phyloP scores from a whole-genome alignment of 2,113 vertebrate species.

The Chlamydotis undulata region DNA sequence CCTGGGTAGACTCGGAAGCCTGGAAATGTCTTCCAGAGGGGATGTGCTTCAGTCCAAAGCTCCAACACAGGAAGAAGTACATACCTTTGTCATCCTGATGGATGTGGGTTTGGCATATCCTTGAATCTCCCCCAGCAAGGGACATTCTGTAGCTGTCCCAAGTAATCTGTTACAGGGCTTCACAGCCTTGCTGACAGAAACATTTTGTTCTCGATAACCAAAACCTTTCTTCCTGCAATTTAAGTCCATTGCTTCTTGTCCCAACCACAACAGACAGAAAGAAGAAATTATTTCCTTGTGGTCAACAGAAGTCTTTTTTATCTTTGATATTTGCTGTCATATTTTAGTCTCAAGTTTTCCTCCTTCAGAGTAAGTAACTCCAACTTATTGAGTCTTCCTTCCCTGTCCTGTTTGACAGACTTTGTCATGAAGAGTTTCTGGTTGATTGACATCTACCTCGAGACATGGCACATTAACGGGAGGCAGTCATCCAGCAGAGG shows the following conservation, averaged over 20 bases:
- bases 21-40: not conserved
- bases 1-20: not conserved
- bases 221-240: not conserved
- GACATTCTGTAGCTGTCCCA: not conserved
- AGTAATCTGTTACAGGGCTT: not conserved
- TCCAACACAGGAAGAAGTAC: not conserved
- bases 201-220: not conserved
- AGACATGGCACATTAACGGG: fast-evolving
- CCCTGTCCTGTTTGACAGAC: not conserved
- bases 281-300: not conserved
- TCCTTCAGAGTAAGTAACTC: not conserved
- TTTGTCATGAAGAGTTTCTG: not conserved
- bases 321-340: not conserved
- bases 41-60: not conserved
- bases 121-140: not conserved
- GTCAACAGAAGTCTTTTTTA: not conserved
- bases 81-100: not conserved
- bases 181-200: not conserved
- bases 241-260: not conserved
- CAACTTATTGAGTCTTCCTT: not conserved
- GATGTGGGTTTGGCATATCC: not conserved
- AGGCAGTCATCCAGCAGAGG: not conserved
- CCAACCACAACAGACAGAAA: not conserved
- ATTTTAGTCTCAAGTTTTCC: not conserved
- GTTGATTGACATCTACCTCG: not conserved